Conservation (phyloP, 2,797 vertebrate species). For the Rhinoraja longicauda region DNA sequence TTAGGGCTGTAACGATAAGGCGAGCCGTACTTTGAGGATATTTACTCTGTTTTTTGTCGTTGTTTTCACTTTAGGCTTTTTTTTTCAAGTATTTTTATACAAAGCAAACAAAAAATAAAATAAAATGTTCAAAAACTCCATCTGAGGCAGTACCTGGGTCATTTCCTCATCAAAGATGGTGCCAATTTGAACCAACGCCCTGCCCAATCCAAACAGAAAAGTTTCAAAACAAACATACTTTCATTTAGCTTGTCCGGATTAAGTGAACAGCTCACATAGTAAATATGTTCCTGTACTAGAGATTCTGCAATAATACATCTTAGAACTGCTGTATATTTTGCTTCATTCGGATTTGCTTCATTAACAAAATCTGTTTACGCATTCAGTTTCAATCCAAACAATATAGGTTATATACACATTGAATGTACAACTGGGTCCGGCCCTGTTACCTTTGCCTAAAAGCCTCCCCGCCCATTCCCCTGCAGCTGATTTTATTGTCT, state of each 20-base stretch:
- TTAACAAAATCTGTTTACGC: neutral
- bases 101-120: neutral
- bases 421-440: slow-evolving; percentile 34
- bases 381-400: slow-evolving; percentile 29
- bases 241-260: neutral
- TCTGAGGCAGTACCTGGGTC: slow-evolving; percentile 53
- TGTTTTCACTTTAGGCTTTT: neutral
- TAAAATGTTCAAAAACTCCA: slow-evolving; percentile 46
- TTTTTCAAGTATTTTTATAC: slow-evolving; percentile 37
- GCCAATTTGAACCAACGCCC: slow-evolving; percentile 43
- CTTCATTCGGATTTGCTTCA: no score
- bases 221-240: neutral
- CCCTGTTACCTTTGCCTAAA: neutral
- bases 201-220: neutral
- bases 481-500: neutral
- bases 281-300: slow-evolving; percentile 40
- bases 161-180: slow-evolving; percentile 44
- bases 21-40: neutral
- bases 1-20: neutral
- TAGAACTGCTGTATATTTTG: neutral
- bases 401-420: slow-evolving; percentile 32
- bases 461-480: slow-evolving; percentile 12
- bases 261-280: slow-evolving; percentile 23
- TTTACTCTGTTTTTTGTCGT: neutral
- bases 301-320: slow-evolving; percentile 34